Evolutionary conservation across 2,113 vertebrate genomes (phyloP).

Genomic region (Pygoscelis adeliae): DNA sequence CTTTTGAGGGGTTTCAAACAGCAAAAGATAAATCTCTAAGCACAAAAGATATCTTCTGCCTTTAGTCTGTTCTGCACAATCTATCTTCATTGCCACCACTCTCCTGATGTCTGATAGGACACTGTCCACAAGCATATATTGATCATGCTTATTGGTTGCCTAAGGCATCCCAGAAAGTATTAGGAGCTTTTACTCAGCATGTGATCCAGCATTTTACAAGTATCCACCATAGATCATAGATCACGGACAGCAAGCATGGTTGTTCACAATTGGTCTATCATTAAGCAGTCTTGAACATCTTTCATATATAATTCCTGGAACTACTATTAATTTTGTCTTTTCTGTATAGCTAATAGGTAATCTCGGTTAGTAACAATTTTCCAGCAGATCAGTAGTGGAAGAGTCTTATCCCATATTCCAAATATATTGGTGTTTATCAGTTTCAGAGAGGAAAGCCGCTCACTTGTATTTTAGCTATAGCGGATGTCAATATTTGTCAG

Average conservation of each 20-base stretch:
- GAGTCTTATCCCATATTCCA: not conserved
- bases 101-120: not conserved
- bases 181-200: not conserved
- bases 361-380: not conserved
- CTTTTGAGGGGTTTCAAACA: not conserved
- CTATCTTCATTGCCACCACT: not conserved
- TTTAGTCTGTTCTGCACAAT: not conserved
- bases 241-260: not conserved
- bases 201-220: not conserved
- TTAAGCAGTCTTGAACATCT: not conserved
- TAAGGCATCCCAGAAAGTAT: not conserved
- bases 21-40: not conserved
- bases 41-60: not conserved
- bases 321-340: not conserved
- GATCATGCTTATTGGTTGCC: not conserved
- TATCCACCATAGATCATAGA: not conserved
- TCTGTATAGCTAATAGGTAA: not conserved
- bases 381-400: not conserved
- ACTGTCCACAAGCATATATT: not conserved
- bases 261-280: not conserved
- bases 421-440: not conserved
- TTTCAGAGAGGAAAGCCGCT: not conserved
- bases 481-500: not conserved
- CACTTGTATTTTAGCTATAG: not conserved
- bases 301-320: not conserved